Conservation (phyloP, 92 coral and sea anemone genomes). For the Ricordea florida region DNA sequence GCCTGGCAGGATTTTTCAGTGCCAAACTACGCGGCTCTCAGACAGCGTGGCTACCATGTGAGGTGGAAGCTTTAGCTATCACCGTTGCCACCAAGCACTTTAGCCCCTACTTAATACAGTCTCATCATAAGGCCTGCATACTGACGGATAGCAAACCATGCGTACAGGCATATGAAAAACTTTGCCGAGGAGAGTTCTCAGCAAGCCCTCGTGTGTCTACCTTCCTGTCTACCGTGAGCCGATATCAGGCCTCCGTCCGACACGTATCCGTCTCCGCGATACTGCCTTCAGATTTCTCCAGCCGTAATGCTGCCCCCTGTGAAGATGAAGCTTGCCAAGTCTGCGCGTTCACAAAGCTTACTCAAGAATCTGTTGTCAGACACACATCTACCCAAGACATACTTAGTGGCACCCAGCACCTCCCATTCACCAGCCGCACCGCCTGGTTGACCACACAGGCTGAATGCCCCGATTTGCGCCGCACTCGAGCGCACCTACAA, state of each 20-base stretch:
- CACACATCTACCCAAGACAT: slow-evolving; percentile 41
- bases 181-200: slow-evolving; percentile 55
- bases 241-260: slow-evolving; percentile 44
- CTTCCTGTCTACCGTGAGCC: slow-evolving; percentile 47
- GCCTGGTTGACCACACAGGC: not conserved
- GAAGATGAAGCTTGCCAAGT: slow-evolving; percentile 29
- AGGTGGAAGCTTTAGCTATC: slow-evolving; percentile 43
- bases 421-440: slow-evolving; percentile 35
- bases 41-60: slow-evolving; percentile 37
- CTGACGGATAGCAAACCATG: slow-evolving; percentile 48
- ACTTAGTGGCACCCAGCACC: slow-evolving; percentile 23
- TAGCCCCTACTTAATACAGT: slow-evolving; percentile 39
- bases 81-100: slow-evolving; percentile 33
- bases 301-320: slow-evolving; percentile 40
- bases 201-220: slow-evolving; percentile 59
- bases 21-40: too few species aligned
- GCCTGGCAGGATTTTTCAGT: slow-evolving; percentile 35
- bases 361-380: slow-evolving; percentile 46
- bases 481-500: not conserved
- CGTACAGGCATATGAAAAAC: slow-evolving; percentile 26
- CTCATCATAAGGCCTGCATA: slow-evolving; percentile 21
- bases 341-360: slow-evolving; percentile 36
- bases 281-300: slow-evolving; percentile 50
- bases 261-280: slow-evolving; percentile 41
- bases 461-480: too few species aligned